Evolutionary conservation across 2,113 vertebrate species (phyloP), one percentile per base, ranked within the genome.

Genomic region (Lathamus discolor): DNA sequence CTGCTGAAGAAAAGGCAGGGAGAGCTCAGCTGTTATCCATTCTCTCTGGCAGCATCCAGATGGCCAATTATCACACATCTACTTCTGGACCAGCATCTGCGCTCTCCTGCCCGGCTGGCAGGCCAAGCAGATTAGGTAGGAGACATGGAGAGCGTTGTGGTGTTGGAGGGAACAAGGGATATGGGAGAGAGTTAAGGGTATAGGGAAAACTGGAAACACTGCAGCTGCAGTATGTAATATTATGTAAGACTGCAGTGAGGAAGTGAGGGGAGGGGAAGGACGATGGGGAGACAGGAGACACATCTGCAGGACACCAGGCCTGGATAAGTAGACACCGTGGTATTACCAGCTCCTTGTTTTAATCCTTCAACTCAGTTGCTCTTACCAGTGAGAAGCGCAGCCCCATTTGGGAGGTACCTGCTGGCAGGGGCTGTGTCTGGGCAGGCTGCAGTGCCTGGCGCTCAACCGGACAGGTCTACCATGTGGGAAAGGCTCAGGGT

Each of bases 41-140:
- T 93, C 94, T 93, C 89, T 94, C 89, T 87, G 91, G 94, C 89
- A 73, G 86, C 2, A 9, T 95, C 93, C 95, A 94, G 93, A 95
- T 95, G 94, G 96, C 93, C 93, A 95, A 91, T 96, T 97, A 97
- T 96, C 91, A 95, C 95, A 95, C 91, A 1, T 97, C 94, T 82
- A 76, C 95, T 96, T 95, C 96, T 97, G 96, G 96, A 97, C 31
- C 86, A 94, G 84, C 94, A 95, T 96, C 93, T 87, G 86, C 1
- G 0, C 84, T 95, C 86, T 88, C n/a, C 87, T 94, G 86, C 91
- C 93, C 94, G 95, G 84, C 91, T 95, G 81, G 96, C 91, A 96
- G 84, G 84, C 93, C 64, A 25, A 68, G 94, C 52, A 87, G 84
- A 89, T 97, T 97, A 95, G 88, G 91, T 86, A 84, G 95, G 95